These are phyloP conservation scores for Mesocentrotus franciscanus DNA, from an alignment of 53 echinoderm and acorn worm species.

Conservation along the genomic window DNA sequence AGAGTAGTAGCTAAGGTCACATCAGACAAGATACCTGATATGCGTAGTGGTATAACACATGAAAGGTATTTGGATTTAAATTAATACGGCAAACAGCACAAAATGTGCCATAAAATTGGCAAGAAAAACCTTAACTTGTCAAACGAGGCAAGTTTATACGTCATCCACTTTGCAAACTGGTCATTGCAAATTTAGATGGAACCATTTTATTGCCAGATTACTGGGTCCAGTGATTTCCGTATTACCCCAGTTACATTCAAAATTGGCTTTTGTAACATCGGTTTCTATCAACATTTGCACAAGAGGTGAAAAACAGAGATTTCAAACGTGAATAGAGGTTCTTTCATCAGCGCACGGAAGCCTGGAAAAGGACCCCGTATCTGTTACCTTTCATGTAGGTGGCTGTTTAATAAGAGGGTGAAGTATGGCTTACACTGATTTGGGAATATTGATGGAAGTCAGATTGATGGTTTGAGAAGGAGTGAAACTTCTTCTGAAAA, in stretches of 20 bases:
- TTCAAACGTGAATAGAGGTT: background rate
- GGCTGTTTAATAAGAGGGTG: background rate
- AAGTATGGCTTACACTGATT: background rate
- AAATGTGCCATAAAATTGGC: no score
- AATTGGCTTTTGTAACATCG: background rate
- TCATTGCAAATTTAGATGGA: background rate
- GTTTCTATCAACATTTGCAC: constrained; percentile 23
- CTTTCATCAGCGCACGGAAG: background rate
- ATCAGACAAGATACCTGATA: no score
- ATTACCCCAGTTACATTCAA: constrained; percentile 6
- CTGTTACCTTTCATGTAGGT: background rate
- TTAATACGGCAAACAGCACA: no score
- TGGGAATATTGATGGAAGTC: background rate
- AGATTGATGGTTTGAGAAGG: background rate
- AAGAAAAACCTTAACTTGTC: background rate
- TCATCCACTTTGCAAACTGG: background rate
- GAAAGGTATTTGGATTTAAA: no score
- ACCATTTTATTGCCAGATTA: background rate
- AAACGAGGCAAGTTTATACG: background rate
- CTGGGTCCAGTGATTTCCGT: background rate
- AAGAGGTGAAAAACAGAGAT: background rate
- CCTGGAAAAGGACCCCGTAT: background rate
- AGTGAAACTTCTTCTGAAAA: background rate
- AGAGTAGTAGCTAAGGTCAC: no score
- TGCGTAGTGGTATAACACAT: no score